phyloP scores from a whole-genome alignment of 2,888 invertebrate genomes.

The Resseliella maxima region DNA sequence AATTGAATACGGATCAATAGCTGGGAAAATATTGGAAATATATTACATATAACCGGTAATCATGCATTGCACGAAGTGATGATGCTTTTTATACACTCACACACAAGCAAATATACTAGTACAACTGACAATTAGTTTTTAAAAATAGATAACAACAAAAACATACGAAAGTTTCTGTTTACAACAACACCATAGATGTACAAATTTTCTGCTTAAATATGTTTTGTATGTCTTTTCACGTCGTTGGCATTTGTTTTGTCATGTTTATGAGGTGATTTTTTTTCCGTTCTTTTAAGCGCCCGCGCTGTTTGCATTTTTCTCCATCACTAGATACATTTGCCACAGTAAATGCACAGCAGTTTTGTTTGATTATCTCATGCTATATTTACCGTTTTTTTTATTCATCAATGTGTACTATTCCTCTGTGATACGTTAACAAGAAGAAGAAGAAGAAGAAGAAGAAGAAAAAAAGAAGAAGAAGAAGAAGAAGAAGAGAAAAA shows the following conservation, averaged over 20 bases:
- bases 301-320: slow-evolving; percentile 40
- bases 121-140: neutral
- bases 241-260: slow-evolving; percentile 51
- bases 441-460: too few species aligned
- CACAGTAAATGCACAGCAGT: slow-evolving; percentile 47
- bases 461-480: neutral
- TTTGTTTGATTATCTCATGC: slow-evolving; percentile 50
- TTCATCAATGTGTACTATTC: neutral
- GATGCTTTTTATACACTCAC: neutral
- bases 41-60: slow-evolving; percentile 20
- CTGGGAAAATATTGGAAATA: slow-evolving; percentile 44
- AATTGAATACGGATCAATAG: slow-evolving; percentile 30
- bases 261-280: slow-evolving; percentile 51
- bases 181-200: slow-evolving; percentile 20
- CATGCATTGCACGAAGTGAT: neutral
- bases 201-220: slow-evolving; percentile 37
- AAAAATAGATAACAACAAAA: neutral
- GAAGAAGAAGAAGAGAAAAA: neutral
- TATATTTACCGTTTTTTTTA: slow-evolving; percentile 21
- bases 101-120: neutral
- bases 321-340: slow-evolving; percentile 17
- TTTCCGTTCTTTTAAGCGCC: slow-evolving; percentile 30
- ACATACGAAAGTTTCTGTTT: slow-evolving; percentile 8
- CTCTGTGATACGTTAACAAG: slow-evolving; percentile 29
- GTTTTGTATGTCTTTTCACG: slow-evolving; percentile 40